Evolutionary conservation across 2,888 invertebrate species (phyloP).

Genomic region (Lithophane socia): DNA sequence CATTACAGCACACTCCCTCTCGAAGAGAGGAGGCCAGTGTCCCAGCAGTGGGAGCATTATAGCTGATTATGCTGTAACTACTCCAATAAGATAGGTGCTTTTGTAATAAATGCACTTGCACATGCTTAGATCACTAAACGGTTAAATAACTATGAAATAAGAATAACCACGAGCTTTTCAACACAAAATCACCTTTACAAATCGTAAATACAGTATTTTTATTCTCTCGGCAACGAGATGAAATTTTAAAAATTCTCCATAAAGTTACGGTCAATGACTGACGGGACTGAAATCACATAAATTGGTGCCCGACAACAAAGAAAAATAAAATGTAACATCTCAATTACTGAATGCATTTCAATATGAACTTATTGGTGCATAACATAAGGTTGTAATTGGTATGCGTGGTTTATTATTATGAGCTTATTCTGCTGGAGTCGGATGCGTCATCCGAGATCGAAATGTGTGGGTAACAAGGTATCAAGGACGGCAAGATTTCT

Average conservation of each 20-base stretch:
- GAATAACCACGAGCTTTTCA: constrained; percentile 18
- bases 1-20: no score
- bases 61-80: not conserved
- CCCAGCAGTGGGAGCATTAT: no score
- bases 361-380: constrained; percentile 55
- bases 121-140: not conserved
- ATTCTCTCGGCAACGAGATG: constrained; percentile 65
- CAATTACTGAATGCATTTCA: constrained; percentile 68
- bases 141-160: constrained; percentile 5
- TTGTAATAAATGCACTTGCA: not conserved
- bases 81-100: not conserved
- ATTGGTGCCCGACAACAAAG: constrained; percentile 73
- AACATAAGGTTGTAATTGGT: constrained; percentile 61
- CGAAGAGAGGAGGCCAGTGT: no score
- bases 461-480: constrained; percentile 83
- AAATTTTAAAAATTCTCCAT: constrained; percentile 71
- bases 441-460: constrained; percentile 82
- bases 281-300: constrained; percentile 75
- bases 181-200: constrained; percentile 25
- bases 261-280: constrained; percentile 74
- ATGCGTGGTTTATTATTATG: constrained; percentile 48
- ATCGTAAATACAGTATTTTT: constrained; percentile 45
- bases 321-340: constrained; percentile 73
- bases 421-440: constrained; percentile 63
- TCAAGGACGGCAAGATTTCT: constrained; percentile 83